phyloP scores from a whole-genome alignment of 1,140 invertebrate species.

The Elysia chlorotica region DNA sequence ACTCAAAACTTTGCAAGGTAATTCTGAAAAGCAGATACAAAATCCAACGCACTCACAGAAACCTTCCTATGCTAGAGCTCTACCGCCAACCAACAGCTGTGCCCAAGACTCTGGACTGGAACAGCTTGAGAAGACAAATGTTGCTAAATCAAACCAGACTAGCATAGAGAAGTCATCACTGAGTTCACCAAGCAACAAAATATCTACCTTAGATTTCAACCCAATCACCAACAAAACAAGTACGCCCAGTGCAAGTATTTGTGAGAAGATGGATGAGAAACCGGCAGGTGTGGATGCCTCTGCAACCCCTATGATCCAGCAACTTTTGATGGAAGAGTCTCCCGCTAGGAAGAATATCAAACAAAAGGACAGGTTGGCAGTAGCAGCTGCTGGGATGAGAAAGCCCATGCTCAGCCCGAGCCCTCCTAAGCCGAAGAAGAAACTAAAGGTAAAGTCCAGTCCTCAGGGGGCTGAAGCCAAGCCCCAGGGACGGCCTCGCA shows the following conservation, averaged over 20 bases:
- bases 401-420: not conserved
- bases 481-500: not conserved
- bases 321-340: conserved; percentile 16
- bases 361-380: conserved; percentile 3
- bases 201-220: not conserved
- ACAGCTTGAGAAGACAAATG: too few relatives aligned
- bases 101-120: too few relatives aligned
- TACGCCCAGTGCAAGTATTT: not conserved
- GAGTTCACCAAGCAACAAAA: too few relatives aligned
- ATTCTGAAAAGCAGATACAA: too few relatives aligned
- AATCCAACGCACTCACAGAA: too few relatives aligned
- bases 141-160: too few relatives aligned
- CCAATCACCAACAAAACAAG: not conserved
- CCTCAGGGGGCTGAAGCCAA: not conserved
- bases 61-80: too few relatives aligned
- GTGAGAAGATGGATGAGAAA: not conserved
- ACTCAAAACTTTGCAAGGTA: too few relatives aligned
- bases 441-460: not conserved
- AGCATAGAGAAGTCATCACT: too few relatives aligned
- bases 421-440: conserved; percentile 5
- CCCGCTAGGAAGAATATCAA: not conserved
- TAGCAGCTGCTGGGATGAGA: not conserved
- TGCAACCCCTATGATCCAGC: conserved; percentile 20
- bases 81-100: too few relatives aligned
- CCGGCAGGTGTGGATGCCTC: not conserved